Base-by-base conservation (phyloP, 2,797 vertebrate genomes). In the Mormyrops attenuatus region DNA sequence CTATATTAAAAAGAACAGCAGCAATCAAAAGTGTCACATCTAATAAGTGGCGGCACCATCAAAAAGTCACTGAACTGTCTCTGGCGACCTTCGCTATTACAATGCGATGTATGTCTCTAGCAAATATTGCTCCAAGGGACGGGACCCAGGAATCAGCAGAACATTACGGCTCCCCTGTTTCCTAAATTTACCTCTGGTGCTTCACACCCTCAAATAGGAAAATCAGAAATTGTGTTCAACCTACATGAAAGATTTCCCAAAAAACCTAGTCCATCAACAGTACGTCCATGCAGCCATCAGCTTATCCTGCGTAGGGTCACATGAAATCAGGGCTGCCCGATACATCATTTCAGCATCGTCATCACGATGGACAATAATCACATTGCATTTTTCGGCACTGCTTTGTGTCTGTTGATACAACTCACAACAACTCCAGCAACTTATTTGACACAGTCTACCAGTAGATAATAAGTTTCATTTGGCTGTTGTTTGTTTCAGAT, bases 1-100 rank as follows among this genome's bases (percentile, higher is more conserved):
- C 87, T 69, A 90, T 91, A 94, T 93, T 93, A 94, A 93, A 93
- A 93, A 93, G 92, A 94, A 94, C 91, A 94, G 93, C 93, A 92
- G 91, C 89, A 88, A 30, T 38, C 49, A 90, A 90, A 94, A 91
- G 91, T 93, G 94, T 94, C 95, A 94, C 93, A 93, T 94, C 93
- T 93, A 93, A 95, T 96, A 90, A 92, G 93, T 92, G 90, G 92
- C 60, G 88, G 93, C 91, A 89, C 93, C 84, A 90, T 93, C 93
- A 92, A 38, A 89, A 88, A 89, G 90, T 93, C 93, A 90, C 89
- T 0, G 93, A 92, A 93, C 91, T 69, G 41, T 55, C 92, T 90
- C 92, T 92, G 93, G 94, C 92, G 94, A 92, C 89, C 53, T 92
- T 94, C 93, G 30, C 49, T 47, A 38, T 52, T 80, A 77, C 47